Conservation (phyloP, 2,113 vertebrate species). For the Dicentrarchus labrax region DNA sequence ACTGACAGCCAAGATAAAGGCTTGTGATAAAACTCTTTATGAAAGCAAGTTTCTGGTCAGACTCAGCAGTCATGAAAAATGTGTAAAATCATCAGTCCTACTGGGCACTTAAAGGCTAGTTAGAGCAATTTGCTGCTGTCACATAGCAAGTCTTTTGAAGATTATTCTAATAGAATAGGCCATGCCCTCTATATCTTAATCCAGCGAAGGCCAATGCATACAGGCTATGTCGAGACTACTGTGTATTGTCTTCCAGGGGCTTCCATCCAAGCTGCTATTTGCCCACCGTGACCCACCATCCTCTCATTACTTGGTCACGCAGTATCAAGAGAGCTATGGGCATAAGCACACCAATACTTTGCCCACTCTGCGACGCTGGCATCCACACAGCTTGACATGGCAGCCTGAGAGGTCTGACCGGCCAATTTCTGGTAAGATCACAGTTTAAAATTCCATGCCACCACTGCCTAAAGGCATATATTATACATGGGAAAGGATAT, state of each 20-base stretch:
- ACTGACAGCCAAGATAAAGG: slow-evolving; percentile 67
- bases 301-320: slow-evolving; percentile 78
- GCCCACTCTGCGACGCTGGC: slow-evolving; percentile 75
- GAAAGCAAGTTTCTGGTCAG: slow-evolving; percentile 68
- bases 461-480: slow-evolving; percentile 4
- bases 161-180: slow-evolving; percentile 60
- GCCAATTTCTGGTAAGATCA: slow-evolving; percentile 66
- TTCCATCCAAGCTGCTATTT: slow-evolving; percentile 82
- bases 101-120: slow-evolving; percentile 57
- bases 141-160: slow-evolving; percentile 55
- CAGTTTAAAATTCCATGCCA: slow-evolving; percentile 8
- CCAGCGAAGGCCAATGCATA: slow-evolving; percentile 23
- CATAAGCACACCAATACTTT: slow-evolving; percentile 58
- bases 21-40: slow-evolving; percentile 65
- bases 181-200: slow-evolving; percentile 60
- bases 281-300: slow-evolving; percentile 75
- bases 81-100: slow-evolving; percentile 65
- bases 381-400: slow-evolving; percentile 75
- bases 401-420: slow-evolving; percentile 83
- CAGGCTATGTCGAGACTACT: slow-evolving; percentile 11
- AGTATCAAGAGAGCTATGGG: slow-evolving; percentile 84
- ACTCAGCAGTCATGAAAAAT: slow-evolving; percentile 68
- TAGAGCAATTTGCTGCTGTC: slow-evolving; percentile 68
- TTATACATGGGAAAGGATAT: slow-evolving; percentile 32
- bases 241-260: slow-evolving; percentile 81